Percentiles rank a stretch among this genome's conserved stretches.
phyloP scores from a whole-genome alignment of 2,797 vertebrate genomes.

The Thamnophis elegans region DNA sequence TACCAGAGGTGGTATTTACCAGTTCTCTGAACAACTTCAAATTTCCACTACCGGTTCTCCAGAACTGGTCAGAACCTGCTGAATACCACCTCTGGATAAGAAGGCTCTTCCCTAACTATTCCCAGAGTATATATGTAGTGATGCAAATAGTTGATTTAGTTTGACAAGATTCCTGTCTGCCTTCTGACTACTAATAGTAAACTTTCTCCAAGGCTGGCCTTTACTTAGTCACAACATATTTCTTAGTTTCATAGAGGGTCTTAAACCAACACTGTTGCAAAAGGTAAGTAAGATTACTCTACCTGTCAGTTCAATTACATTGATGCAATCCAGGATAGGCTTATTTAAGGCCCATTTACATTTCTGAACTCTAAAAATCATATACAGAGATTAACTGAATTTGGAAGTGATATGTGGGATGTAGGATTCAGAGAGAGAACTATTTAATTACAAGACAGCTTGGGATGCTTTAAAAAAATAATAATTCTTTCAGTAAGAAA shows the following conservation, averaged over 20 bases:
- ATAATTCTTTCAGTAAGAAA: not conserved
- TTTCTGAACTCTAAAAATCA: not conserved
- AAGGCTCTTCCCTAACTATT: too few species aligned
- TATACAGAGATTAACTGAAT: not conserved
- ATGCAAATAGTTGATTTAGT: too few species aligned
- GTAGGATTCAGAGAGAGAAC: not conserved
- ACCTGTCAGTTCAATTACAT: not conserved
- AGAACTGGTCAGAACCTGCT: too few species aligned
- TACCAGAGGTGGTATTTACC: too few species aligned
- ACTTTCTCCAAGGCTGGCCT: not conserved
- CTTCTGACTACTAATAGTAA: not conserved
- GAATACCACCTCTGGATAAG: too few species aligned
- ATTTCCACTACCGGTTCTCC: too few species aligned
- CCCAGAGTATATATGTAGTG: too few species aligned
- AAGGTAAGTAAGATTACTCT: not conserved
- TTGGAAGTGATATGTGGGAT: not conserved
- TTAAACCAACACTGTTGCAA: not conserved
- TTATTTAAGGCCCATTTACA: not conserved
- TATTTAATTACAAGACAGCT: not conserved
- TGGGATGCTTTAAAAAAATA: not conserved
- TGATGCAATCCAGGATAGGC: not conserved
- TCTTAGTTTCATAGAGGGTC: not conserved
- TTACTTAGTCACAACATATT: not conserved
- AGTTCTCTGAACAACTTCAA: too few species aligned
- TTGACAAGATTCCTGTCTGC: too few species aligned